Percentiles rank a stretch among this genome's conserved stretches.
Conservation (phyloP, 2,888 invertebrate species). For the Lacanobia oleracea region DNA sequence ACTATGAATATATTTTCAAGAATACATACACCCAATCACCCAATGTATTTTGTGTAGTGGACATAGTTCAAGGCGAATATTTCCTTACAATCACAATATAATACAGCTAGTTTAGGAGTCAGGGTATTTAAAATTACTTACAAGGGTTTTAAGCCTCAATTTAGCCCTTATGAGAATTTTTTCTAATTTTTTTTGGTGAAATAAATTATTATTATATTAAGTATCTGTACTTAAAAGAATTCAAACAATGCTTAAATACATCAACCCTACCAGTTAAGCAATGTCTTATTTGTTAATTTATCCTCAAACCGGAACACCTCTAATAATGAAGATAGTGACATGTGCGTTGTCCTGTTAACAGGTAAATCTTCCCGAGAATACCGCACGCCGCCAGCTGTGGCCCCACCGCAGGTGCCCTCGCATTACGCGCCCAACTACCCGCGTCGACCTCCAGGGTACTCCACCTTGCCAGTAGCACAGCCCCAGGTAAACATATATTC, state of each 20-base stretch:
- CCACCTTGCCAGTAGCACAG: constrained; percentile 94
- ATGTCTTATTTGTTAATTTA: background rate
- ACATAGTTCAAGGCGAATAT: too few species aligned
- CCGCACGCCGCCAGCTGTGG: constrained; percentile 98
- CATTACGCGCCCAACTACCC: constrained; percentile 99
- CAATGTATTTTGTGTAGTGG: too few species aligned
- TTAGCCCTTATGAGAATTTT: too few species aligned
- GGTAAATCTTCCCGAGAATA: constrained; percentile 96
- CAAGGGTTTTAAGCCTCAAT: too few species aligned
- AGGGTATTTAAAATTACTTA: too few species aligned
- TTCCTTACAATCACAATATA: too few species aligned
- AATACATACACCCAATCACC: too few species aligned
- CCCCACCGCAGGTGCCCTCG: constrained; percentile 98
- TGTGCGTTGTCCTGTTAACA: constrained; percentile 62
- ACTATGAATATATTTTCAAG: background rate
- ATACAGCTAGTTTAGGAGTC: too few species aligned
- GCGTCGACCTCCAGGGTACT: constrained; percentile 95
- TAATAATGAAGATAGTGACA: too few species aligned
- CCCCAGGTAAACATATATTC: constrained; percentile 77
- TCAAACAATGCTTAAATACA: background rate
- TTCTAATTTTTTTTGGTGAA: too few species aligned
- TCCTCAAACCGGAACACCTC: background rate
- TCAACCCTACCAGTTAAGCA: background rate
- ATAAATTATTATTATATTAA: too few species aligned
- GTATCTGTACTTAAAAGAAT: too few species aligned